A percentile compares a stretch with the other conserved stretches of the same genome.
Conservation (phyloP, 1,140 invertebrate species). For the Eufriesea mexicana region DNA sequence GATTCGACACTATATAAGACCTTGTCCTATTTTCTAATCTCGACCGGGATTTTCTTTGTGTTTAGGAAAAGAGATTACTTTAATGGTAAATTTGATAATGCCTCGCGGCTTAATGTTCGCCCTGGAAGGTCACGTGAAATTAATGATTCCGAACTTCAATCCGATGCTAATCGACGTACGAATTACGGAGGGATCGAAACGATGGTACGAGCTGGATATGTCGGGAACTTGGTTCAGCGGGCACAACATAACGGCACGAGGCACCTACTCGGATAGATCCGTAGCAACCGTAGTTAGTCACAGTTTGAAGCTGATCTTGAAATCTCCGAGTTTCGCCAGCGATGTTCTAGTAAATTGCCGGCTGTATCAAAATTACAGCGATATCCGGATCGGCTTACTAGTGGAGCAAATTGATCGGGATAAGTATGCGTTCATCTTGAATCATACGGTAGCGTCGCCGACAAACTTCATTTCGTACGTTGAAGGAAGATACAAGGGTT, state of each 20-base stretch:
- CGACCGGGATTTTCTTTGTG: background rate
- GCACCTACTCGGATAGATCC: constrained; percentile 88
- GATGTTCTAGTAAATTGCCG: constrained; percentile 85
- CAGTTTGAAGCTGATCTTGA: constrained; percentile 86
- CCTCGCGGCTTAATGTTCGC: constrained; percentile 83
- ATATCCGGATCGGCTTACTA: constrained; percentile 83
- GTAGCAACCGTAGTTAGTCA: constrained; percentile 84
- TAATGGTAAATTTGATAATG: constrained; percentile 81
- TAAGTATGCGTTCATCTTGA: constrained; percentile 85
- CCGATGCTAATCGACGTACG: constrained; percentile 83
- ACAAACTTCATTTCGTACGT: constrained; percentile 84
- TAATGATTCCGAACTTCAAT: constrained; percentile 85
- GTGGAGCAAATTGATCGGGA: constrained; percentile 85
- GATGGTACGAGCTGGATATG: constrained; percentile 86
- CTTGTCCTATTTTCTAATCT: background rate
- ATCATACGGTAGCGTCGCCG: constrained; percentile 83
- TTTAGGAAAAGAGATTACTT: constrained; percentile 84
- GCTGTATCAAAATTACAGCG: constrained; percentile 84
- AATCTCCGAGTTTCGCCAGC: constrained; percentile 86
- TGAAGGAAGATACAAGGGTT: constrained; percentile 86
- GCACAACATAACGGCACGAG: constrained; percentile 86
- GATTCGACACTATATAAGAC: background rate
- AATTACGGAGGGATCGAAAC: constrained; percentile 83
- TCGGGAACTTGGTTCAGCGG: constrained; percentile 90
- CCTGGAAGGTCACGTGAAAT: constrained; percentile 84